phyloP scores from a whole-genome alignment of 2,888 invertebrate genomes.

The Thelaira solivaga region DNA sequence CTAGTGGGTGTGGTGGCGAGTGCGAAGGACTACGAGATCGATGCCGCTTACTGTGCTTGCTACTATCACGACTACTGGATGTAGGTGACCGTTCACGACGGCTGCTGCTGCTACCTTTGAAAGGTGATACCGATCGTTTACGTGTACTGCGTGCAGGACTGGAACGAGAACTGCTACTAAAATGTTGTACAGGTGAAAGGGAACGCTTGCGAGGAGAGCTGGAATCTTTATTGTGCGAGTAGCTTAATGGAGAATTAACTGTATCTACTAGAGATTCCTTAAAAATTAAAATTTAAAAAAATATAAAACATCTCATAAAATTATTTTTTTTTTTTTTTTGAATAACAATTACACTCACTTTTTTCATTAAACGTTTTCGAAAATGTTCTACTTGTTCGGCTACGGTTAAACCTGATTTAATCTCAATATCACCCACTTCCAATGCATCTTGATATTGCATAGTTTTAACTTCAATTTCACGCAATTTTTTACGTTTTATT shows the following conservation, averaged over 20 bases:
- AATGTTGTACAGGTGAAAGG: constrained; percentile 68
- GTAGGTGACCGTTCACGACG: constrained; percentile 64
- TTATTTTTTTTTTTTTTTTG: no score
- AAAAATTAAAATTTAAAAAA: neutral
- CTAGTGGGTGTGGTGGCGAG: constrained; percentile 70
- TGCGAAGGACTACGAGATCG: constrained; percentile 70
- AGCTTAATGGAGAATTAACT: constrained; percentile 71
- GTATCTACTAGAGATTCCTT: constrained; percentile 66
- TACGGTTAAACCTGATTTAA: constrained; percentile 86
- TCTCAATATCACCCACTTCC: constrained; percentile 87
- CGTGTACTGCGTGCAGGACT: constrained; percentile 73
- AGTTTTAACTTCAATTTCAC: constrained; percentile 97
- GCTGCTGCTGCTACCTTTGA: constrained; percentile 58
- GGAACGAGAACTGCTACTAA: constrained; percentile 66
- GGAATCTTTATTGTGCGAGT: constrained; percentile 63
- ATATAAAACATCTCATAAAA: no score
- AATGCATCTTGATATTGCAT: constrained; percentile 97
- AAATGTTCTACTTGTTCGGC: constrained; percentile 93
- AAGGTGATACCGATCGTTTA: constrained; percentile 72
- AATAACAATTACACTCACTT: no score
- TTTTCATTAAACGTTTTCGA: constrained; percentile 90
- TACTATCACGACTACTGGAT: constrained; percentile 63
- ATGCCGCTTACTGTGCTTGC: constrained; percentile 68
- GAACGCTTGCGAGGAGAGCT: constrained; percentile 69
- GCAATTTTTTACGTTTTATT: constrained; percentile 84